A percentile compares a stretch with the other conserved stretches of the same genome.
Evolutionary conservation across 1,140 invertebrate species (phyloP).

Genomic region (Drosophila repletoides): DNA sequence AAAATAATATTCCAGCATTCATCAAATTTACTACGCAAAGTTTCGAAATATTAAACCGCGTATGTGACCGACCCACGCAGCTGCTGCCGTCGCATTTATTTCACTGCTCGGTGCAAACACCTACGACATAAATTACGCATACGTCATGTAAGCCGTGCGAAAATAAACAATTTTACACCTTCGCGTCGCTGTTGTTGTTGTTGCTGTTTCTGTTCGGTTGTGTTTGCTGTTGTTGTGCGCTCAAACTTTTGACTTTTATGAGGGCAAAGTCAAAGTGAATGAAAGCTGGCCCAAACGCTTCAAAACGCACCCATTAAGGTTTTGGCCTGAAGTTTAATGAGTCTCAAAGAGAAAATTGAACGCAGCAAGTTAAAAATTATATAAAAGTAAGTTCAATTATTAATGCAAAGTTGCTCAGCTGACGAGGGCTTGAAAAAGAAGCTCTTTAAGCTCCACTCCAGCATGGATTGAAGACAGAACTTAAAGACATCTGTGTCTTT

Average conservation of each 20-base stretch:
- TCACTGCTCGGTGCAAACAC: background rate
- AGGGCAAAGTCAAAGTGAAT: conserved; percentile 19
- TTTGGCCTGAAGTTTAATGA: conserved; percentile 43
- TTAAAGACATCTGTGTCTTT: too few relatives aligned
- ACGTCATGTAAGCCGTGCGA: conserved; percentile 58
- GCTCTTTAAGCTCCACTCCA: too few relatives aligned
- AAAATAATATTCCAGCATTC: conserved; percentile 33
- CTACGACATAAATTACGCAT: conserved; percentile 68
- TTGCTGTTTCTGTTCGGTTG: conserved; percentile 33
- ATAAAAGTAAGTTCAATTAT: too few relatives aligned
- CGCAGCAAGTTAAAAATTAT: background rate
- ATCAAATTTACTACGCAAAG: conserved; percentile 58
- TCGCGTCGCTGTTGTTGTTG: conserved; percentile 7
- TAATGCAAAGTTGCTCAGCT: too few relatives aligned
- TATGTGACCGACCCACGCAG: conserved; percentile 53
- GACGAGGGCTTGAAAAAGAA: too few relatives aligned
- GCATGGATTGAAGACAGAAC: too few relatives aligned
- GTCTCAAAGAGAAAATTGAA: conserved; percentile 25
- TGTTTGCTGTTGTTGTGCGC: conserved; percentile 40
- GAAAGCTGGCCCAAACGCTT: background rate
- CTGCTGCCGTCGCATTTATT: conserved; percentile 30
- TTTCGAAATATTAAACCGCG: conserved; percentile 66
- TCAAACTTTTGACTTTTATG: conserved; percentile 70
- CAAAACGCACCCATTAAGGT: background rate
- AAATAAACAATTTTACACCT: conserved; percentile 54